Percentiles rank a stretch among this genome's conserved stretches.
Conservation (phyloP, 2,888 invertebrate species). For the Ectemnius lituratus region DNA sequence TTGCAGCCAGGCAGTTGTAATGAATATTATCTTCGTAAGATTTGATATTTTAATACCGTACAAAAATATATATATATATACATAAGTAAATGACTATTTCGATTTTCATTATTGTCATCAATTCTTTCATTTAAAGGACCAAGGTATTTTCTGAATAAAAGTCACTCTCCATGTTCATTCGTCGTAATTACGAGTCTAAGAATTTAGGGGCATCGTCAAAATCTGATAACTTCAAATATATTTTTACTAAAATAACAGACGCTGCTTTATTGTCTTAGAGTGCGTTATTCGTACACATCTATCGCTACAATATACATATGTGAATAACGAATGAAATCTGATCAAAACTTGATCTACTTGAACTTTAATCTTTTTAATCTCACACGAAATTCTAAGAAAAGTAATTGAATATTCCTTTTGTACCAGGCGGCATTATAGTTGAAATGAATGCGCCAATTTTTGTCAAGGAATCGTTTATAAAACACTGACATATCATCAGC, state of each 20-base stretch:
- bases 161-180: not conserved
- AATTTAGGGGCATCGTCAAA: no score
- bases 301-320: not conserved
- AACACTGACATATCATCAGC: constrained; percentile 94
- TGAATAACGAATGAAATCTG: not conserved
- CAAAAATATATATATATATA: constrained; percentile 23
- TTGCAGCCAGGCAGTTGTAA: constrained; percentile 2
- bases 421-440: constrained; percentile 92
- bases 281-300: no score
- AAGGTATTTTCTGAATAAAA: no score
- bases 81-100: constrained; percentile 23
- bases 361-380: constrained; percentile 70
- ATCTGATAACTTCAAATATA: no score
- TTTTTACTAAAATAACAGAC: no score
- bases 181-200: not conserved
- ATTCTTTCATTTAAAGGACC: constrained; percentile 13
- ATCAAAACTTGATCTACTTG: constrained; percentile 40
- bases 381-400: constrained; percentile 82
- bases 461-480: constrained; percentile 91
- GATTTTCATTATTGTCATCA: not conserved
- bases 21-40: constrained; percentile 13
- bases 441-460: constrained; percentile 87
- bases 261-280: no score
- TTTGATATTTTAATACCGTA: constrained; percentile 9
- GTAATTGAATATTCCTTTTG: constrained; percentile 85